Conservation (phyloP, 2,888 invertebrate genomes). For the Notocelia uddmanniana region DNA sequence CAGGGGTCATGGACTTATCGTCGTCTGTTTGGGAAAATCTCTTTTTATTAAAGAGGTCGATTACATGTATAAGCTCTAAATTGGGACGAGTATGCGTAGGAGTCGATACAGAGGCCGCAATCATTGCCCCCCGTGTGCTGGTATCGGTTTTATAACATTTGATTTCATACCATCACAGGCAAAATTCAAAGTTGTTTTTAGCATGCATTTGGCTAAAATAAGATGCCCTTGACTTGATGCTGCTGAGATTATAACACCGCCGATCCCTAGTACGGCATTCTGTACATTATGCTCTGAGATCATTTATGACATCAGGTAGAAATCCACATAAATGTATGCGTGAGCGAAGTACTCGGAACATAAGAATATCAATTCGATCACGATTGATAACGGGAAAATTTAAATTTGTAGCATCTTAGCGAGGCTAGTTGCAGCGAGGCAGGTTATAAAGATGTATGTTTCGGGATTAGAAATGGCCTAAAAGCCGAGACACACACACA, state of each 20-base stretch:
- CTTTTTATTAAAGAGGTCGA: slow-evolving; percentile 5
- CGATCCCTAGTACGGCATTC: slow-evolving; percentile 22
- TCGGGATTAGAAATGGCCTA: too few species aligned
- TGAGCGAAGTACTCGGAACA: slow-evolving; percentile 6
- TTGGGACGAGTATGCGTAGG: slow-evolving; percentile 28
- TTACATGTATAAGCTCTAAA: slow-evolving; percentile 2
- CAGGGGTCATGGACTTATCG: background rate
- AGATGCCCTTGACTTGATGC: slow-evolving; percentile 6
- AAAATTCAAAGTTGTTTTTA: background rate
- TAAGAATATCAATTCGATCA: slow-evolving; percentile 5
- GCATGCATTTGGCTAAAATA: background rate
- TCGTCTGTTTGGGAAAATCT: background rate
- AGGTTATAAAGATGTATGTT: too few species aligned
- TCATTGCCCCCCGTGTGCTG: background rate
- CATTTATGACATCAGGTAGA: slow-evolving; percentile 31
- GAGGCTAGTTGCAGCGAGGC: background rate
- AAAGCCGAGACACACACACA: too few species aligned
- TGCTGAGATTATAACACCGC: slow-evolving; percentile 15
- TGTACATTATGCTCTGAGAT: slow-evolving; percentile 30
- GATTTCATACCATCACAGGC: background rate
- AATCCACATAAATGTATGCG: slow-evolving; percentile 1
- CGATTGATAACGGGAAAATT: background rate
- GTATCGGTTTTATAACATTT: background rate
- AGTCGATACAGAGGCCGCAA: slow-evolving; percentile 7
- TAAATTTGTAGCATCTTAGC: background rate